Percentiles rank a stretch among this genome's conserved stretches.
phyloP scores from a whole-genome alignment of 1,140 invertebrate genomes.

The Nebria ingens region DNA sequence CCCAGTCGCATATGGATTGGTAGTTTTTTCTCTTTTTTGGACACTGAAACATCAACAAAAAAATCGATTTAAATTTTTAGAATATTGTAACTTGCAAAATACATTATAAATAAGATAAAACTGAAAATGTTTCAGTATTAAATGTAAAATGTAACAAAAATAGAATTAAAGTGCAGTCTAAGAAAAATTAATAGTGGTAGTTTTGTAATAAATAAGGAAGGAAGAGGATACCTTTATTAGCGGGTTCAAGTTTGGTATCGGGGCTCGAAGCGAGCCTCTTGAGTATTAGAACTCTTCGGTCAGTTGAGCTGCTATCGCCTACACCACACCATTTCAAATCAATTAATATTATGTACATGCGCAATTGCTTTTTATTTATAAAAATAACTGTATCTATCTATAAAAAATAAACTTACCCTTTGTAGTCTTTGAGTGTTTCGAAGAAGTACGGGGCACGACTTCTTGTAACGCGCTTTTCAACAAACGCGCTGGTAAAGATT shows the following conservation, averaged over 20 bases:
- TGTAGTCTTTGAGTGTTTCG: background rate
- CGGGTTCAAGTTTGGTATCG: background rate
- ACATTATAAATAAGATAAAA: too few relatives aligned
- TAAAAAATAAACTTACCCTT: background rate
- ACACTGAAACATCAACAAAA: too few relatives aligned
- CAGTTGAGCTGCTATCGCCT: background rate
- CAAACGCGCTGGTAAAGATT: constrained; percentile 25
- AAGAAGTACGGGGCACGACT: constrained; percentile 17
- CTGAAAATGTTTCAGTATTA: too few relatives aligned
- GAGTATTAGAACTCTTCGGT: background rate
- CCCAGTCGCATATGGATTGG: background rate
- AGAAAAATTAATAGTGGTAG: too few relatives aligned
- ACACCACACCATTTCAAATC: background rate
- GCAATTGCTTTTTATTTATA: background rate
- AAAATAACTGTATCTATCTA: background rate
- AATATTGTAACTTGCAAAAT: too few relatives aligned
- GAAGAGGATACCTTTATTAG: constrained; percentile 2
- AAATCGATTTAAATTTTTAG: too few relatives aligned
- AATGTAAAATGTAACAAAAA: background rate
- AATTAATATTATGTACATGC: too few relatives aligned
- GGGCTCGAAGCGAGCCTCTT: background rate
- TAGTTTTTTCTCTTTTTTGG: background rate
- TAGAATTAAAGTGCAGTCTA: background rate
- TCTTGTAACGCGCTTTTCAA: constrained; percentile 31
- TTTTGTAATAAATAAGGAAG: background rate